Evolutionary conservation across 2,888 invertebrate genomes (phyloP), one percentile per base, ranked within the genome.

Genomic region (Oeneis ivallda): DNA sequence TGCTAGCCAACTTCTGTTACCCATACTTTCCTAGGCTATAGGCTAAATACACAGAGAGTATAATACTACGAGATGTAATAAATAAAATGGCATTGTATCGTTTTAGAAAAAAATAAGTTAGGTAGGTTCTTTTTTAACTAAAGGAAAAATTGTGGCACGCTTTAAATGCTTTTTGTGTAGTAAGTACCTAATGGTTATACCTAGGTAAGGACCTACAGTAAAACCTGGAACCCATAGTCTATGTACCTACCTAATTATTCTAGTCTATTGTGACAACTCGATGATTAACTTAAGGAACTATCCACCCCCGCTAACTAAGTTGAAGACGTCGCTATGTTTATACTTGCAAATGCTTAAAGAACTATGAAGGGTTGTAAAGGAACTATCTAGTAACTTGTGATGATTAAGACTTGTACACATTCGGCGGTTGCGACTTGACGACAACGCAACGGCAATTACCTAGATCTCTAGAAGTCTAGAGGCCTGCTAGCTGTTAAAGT

Each of bases 341-440:
- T 63, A 71, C 65, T 70, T 72, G 70, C 68, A 70, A 65, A 72
- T 68, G 60, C 62, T 59, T 64, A 61, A 65, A 67, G 66, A 62
- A 64, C 61, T 67, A 66, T 71, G 67, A 17, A 17, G 47, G 47
- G 15, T 47, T 47, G 47, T 10, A 47, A 15, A 70, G 67, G 47
- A 71, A 70, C 70, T 67, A 15, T 45, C 17, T 65, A 72, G 67
- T 52, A 70, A 70, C 67, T 68, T 69, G 63, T 66, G 57, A 82
- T 37, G 80, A 78, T 78, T 37, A 37, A 37, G 37, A 8, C 37
- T 37, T 37, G 37, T 37, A 37, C 9, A 3, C 9, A 37, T 26
- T 26, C 26, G 26, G 5, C 26, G 26, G 26, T 26, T 26, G 26
- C 26, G 26, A 26, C 26, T 2, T 8, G 9, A 37, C 7, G 7